phyloP scores from a whole-genome alignment of 2,113 vertebrate genomes.

The Psilopsiagon aurifrons region DNA sequence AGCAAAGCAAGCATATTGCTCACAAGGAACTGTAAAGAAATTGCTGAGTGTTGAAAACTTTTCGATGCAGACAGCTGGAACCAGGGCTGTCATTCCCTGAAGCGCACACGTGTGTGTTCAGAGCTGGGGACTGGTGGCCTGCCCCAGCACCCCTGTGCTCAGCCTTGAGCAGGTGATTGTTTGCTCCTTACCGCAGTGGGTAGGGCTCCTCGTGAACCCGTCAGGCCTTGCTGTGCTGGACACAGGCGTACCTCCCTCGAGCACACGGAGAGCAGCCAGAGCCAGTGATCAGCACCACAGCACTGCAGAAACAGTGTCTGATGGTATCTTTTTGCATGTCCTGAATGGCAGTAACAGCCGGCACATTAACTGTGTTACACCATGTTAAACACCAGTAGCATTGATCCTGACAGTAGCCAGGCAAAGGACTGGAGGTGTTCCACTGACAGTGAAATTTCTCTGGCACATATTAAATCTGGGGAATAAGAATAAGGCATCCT shows the following conservation, averaged over 20 bases:
- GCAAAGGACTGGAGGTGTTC: background rate
- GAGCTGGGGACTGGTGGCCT: background rate
- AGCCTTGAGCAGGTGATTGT: background rate
- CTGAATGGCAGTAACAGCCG: background rate
- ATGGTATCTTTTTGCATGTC: background rate
- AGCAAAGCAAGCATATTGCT: background rate
- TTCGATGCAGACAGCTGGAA: no score
- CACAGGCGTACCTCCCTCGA: background rate
- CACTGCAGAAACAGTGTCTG: background rate
- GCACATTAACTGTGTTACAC: background rate
- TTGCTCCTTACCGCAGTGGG: background rate
- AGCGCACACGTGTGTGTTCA: background rate
- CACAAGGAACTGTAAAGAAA: background rate
- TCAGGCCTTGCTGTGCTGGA: background rate
- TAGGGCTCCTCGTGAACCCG: rapidly evolving
- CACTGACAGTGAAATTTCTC: background rate
- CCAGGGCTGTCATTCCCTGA: background rate
- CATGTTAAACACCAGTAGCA: background rate
- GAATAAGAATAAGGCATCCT: background rate
- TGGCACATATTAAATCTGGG: background rate
- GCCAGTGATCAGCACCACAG: background rate
- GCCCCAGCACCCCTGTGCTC: background rate
- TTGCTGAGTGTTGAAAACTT: background rate
- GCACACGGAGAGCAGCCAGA: background rate
- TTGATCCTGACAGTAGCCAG: background rate